Base-by-base conservation (phyloP, 1,140 invertebrate genomes). In the Heterodera schachtii region DNA sequence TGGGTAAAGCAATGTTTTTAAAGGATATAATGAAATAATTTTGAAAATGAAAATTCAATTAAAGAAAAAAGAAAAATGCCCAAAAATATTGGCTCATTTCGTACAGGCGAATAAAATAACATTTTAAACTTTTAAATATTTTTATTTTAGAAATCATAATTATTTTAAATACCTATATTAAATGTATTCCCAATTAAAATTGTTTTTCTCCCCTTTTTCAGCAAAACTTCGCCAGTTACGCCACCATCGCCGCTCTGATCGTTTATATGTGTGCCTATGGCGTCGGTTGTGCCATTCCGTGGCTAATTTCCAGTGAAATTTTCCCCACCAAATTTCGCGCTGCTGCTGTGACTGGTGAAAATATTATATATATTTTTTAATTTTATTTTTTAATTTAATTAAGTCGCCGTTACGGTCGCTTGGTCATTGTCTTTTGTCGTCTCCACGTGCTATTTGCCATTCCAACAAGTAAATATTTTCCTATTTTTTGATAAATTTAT, bases 251-350 rank as follows among this genome's bases (percentile, higher is more conserved):
- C n/a, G 81, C 88, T 9, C 64, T 89, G 19, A 82, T 89, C 3
- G 64, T 87, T 19, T 89, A 89, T 80, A 89, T 89, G 88, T 85
- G 82, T 67, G 84, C 85, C n/a, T 89, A 89, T 74, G 88, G 88
- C 31, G 81, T 88, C 11, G 88, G 88, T 43, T 89, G 85, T 2
- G 88, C 88, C 13, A 86, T 89, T 74, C 87, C 88, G 13, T 89
- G 88, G 88, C 84, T 89, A 79, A 89, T 89, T 13, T 86, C 88
- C 6, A 78, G 88, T 46, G 87, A 88, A 75, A 74, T 88, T 11
- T 85, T 85, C 75, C 85, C 86, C 46, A 85, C 84, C 4, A 84
- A 85, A 71, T 67, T 83, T 21, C 67, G 79, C n/a, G 46, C 75
- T 13, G 57, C 70, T 31, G 70, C 79, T 4, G 60, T 78, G 31